Base-by-base conservation (phyloP, 2,797 vertebrate species). In the Sebastes iracundus region DNA sequence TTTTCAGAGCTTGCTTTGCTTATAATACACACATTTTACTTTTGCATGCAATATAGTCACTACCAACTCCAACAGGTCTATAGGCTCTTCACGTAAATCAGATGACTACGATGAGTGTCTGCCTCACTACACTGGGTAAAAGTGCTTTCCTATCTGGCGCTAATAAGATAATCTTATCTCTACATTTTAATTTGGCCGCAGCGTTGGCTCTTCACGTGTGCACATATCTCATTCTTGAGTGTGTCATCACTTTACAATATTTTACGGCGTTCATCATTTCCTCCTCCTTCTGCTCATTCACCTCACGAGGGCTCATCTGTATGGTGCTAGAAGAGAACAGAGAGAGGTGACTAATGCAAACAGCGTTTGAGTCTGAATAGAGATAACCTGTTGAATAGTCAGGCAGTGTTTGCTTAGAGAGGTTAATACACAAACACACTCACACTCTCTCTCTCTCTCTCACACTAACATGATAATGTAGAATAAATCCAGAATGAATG, bases 281-380 rank as follows among this genome's bases (percentile, higher is more conserved):
- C 69, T 30, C 58, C 58, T 71, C 25, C 25, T 61, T 18, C 55
- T 20, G 9, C 61, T 82, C 74, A 42, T 74, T 83, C 60, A 52
- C 42, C 38, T 66, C 42, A 52, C 13, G 69, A 72, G 42, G 82
- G 68, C 77, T 74, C 61, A 22, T 46, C 56, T 77, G 74, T 86
- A 42, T 28, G 72, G 58, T 59, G 77, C 83, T 77, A 22, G 62
- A 82, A 75, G 79, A n/a, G 27, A 67, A 32, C 5, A n/a, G 13
- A 22, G 49, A 60, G 65, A 69, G 35, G 61, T 77, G 87, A 89
- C 83, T 88, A 82, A 91, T 79, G 42, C 53, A 81, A 38, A 49
- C 22, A n/a, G 25, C 1, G 13, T 65, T 79, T 12, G 2, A 46
- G 63, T 77, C 59, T 80, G 75, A 84, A 67, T 70, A 82, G 52